Percentiles rank a stretch among this genome's conserved stretches.
Evolutionary conservation across 37 sponge, comb jelly and placozoan genomes (phyloP).

Genomic region (Geodia barretti): DNA sequence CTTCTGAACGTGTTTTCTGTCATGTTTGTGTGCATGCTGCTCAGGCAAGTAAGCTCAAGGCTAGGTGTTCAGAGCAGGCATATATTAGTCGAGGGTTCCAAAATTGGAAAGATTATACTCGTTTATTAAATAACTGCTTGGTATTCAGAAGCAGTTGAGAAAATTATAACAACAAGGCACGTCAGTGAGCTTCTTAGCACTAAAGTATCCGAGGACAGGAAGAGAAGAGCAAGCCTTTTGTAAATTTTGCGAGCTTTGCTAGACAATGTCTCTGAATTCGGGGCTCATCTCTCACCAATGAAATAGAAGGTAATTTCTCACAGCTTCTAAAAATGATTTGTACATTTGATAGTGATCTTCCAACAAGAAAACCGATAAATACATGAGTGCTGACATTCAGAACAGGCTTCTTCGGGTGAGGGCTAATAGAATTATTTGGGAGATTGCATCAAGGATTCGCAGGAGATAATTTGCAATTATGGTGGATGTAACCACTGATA

Average conservation of each 20-base stretch:
- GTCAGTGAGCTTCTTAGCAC: too few species aligned
- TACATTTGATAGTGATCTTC: constrained; percentile 22
- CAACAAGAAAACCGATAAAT: constrained; percentile 58
- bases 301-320: constrained; percentile 42
- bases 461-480: too few species aligned
- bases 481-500: constrained; percentile 58
- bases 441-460: too few species aligned
- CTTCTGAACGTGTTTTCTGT: too few species aligned
- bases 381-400: constrained; percentile 54
- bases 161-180: too few species aligned
- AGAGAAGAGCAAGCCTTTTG: too few species aligned
- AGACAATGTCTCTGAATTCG: constrained; percentile 39
- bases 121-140: not conserved
- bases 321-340: constrained; percentile 47
- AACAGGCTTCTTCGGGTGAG: constrained; percentile 54
- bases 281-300: constrained; percentile 35
- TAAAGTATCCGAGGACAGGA: too few species aligned
- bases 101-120: constrained; percentile 49
- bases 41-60: too few species aligned
- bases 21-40: too few species aligned
- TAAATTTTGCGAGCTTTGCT: constrained; percentile 19
- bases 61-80: too few species aligned
- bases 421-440: too few species aligned
- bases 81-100: constrained; percentile 14
- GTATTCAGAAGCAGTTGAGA: constrained; percentile 31